phyloP scores from a whole-genome alignment of 2,797 vertebrate species.

The Moxostoma hubbsi region DNA sequence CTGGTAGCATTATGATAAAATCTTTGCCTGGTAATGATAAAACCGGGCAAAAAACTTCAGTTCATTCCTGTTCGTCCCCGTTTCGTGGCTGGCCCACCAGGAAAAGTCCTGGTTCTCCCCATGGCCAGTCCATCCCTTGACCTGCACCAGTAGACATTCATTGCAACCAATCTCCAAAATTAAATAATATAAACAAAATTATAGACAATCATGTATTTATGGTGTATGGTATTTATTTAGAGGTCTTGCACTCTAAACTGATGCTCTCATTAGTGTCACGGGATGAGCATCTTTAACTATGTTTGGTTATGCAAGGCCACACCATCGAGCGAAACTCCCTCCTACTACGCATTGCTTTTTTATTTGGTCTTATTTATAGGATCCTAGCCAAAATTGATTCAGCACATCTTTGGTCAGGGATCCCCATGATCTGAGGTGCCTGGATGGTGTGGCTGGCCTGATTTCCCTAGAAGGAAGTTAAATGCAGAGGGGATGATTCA shows the following conservation, averaged over 20 bases:
- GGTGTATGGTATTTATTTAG: constrained; percentile 30
- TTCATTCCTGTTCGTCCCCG: no score
- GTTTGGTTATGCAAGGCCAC: constrained; percentile 76
- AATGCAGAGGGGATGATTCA: constrained; percentile 21
- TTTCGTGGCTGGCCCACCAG: no score
- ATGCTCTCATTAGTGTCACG: constrained; percentile 53
- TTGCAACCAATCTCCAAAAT: no score
- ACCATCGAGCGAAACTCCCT: constrained; percentile 50
- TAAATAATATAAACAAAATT: no score
- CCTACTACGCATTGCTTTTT: constrained; percentile 31
- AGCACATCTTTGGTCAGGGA: constrained; percentile 8
- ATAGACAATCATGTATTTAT: neutral
- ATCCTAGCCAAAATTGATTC: constrained; percentile 12
- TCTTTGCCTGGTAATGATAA: no score
- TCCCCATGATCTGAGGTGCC: constrained; percentile 4
- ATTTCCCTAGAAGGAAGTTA: constrained; percentile 1
- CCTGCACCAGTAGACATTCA: no score
- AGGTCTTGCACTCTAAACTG: constrained; percentile 27
- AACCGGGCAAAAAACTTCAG: no score
- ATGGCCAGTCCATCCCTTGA: no score
- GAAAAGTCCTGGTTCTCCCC: no score
- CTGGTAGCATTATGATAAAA: no score
- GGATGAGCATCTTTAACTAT: constrained; percentile 73
- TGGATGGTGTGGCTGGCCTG: neutral
- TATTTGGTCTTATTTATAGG: constrained; percentile 38